phyloP scores from a whole-genome alignment of 30 jellyfish, hydroid and myxozoan genomes.

The Sanderia malayensis region DNA sequence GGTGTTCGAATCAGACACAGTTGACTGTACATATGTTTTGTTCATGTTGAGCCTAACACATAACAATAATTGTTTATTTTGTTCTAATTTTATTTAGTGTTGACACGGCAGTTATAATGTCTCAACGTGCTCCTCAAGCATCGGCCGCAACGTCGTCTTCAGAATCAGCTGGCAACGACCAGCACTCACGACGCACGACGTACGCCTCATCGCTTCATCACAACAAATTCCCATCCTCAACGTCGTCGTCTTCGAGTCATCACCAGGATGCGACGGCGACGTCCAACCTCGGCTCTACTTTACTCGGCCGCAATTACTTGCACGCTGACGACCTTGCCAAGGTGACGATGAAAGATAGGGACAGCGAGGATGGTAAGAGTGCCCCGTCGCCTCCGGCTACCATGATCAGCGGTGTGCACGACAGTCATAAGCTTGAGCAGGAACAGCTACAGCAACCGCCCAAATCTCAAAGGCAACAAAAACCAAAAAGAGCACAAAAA shows the following conservation, averaged over 20 bases:
- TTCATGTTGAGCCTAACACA: too few species aligned
- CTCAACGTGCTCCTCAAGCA: conserved; percentile 81
- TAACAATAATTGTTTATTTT: too few species aligned
- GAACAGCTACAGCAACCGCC: conserved; percentile 78
- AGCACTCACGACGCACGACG: conserved; percentile 47
- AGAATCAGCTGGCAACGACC: conserved; percentile 55
- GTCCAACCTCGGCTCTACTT: conserved; percentile 59
- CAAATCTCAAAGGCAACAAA: conserved; percentile 54
- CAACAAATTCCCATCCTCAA: conserved; percentile 79
- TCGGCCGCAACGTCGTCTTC: conserved; percentile 68
- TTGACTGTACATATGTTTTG: too few species aligned
- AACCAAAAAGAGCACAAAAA: conserved; percentile 25
- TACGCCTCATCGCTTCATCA: conserved; percentile 64
- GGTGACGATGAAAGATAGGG: conserved; percentile 29
- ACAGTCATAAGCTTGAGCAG: conserved; percentile 91
- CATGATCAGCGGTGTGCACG: conserved; percentile 85
- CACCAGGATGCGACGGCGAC: too few species aligned
- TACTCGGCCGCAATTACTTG: conserved; percentile 72
- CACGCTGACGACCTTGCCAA: conserved; percentile 46
- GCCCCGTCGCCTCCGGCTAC: conserved; percentile 50
- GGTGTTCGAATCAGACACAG: too few species aligned
- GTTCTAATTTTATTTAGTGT: conserved; percentile 56
- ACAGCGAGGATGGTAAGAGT: conserved; percentile 21
- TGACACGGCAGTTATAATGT: conserved; percentile 87
- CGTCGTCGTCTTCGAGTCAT: too few species aligned